A percentile compares a stretch with the other conserved stretches of the same genome.
Conservation (phyloP, 2,113 vertebrate genomes). For the Colistium nudipinnis region DNA sequence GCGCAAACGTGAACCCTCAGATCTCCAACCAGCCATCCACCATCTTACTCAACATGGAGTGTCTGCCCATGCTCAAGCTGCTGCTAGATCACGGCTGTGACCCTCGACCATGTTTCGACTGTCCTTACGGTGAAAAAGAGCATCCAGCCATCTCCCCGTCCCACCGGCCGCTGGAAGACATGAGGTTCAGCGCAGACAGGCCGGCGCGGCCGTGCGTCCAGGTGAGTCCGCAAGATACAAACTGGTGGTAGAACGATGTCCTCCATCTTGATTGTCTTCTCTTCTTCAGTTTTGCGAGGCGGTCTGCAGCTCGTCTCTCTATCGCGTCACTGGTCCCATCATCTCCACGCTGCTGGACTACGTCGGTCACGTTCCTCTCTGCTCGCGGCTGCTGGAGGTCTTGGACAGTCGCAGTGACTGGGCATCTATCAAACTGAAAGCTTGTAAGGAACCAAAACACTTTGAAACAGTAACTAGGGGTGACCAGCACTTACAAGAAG, state of each 20-base stretch:
- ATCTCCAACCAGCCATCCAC: conserved; percentile 90
- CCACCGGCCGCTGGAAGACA: neutral
- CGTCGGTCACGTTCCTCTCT: conserved; percentile 92
- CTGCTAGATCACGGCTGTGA: conserved; percentile 91
- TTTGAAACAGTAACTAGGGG: conserved; percentile 64
- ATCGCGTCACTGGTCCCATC: conserved; percentile 90
- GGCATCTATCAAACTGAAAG: conserved; percentile 89
- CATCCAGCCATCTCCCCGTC: conserved; percentile 82
- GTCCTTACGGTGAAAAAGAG: conserved; percentile 81
- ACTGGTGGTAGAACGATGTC: too few species aligned
- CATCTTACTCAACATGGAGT: conserved; percentile 94
- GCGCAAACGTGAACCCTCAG: conserved; percentile 88
- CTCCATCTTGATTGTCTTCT: neutral
- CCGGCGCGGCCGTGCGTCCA: too few species aligned
- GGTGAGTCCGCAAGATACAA: too few species aligned
- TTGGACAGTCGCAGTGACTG: conserved; percentile 91
- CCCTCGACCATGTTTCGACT: conserved; percentile 88
- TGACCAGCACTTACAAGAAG: neutral
- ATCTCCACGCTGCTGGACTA: conserved; percentile 93
- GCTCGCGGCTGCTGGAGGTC: conserved; percentile 89
- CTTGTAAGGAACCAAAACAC: too few species aligned
- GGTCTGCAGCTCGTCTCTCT: conserved; percentile 86
- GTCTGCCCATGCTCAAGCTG: conserved; percentile 88
- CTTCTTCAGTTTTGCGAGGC: conserved; percentile 92
- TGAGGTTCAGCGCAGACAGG: too few species aligned